These are phyloP conservation scores for Abramis brama DNA, from an alignment of 2,113 vertebrate species.

Conservation along the genomic window DNA sequence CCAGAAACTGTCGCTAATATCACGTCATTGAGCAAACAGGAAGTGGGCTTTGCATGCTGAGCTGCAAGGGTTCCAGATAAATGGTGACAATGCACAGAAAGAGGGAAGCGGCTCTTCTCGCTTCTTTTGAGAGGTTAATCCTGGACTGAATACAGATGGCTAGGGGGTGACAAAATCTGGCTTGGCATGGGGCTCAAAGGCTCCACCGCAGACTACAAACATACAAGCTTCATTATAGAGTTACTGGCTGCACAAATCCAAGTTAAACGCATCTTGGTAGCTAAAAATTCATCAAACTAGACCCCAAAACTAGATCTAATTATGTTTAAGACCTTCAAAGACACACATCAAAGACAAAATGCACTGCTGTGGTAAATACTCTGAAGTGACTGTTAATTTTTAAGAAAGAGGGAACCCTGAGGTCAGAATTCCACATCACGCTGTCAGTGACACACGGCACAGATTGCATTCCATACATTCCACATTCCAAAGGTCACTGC, in stretches of 20 bases:
- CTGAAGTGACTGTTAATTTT: background rate
- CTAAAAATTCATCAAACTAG: background rate
- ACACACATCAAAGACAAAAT: background rate
- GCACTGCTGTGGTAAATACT: background rate
- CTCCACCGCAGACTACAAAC: background rate
- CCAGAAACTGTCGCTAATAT: background rate
- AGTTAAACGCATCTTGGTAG: background rate
- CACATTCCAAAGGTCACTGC: conserved; percentile 37
- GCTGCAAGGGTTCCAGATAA: conserved; percentile 30
- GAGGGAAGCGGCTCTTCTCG: conserved; percentile 10
- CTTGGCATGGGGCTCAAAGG: background rate
- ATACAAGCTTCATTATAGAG: background rate
- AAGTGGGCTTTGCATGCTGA: conserved; percentile 20
- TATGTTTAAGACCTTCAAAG: background rate
- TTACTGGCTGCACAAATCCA: background rate
- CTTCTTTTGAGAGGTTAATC: conserved; percentile 32
- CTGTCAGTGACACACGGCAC: conserved; percentile 14
- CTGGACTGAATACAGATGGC: conserved; percentile 3
- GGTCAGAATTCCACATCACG: conserved; percentile 40
- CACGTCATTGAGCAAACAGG: conserved; percentile 9
- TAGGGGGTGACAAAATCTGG: background rate
- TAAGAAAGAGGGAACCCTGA: conserved; percentile 25
- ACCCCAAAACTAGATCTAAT: background rate
- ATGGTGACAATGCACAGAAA: conserved; percentile 6
- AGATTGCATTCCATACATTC: conserved; percentile 44